A percentile compares a stretch with the other conserved stretches of the same genome.
phyloP scores from a whole-genome alignment of 2,888 invertebrate genomes.

The Neelides folsomi region DNA sequence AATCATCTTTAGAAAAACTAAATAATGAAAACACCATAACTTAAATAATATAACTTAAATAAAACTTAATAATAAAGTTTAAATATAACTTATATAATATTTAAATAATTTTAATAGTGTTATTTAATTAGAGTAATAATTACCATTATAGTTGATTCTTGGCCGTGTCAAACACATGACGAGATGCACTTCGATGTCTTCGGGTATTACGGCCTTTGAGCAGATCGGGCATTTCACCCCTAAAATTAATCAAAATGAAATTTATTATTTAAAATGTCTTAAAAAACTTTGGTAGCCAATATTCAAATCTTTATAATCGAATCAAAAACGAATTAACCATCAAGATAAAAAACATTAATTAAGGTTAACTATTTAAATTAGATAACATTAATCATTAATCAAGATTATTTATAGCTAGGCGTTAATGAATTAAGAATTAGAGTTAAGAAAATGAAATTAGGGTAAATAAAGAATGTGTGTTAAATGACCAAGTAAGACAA shows the following conservation, averaged over 20 bases:
- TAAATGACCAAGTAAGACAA: conserved; percentile 7
- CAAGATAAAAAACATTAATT: neutral
- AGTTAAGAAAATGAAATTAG: too few relatives aligned
- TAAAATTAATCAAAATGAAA: conserved; percentile 43
- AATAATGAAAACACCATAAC: neutral
- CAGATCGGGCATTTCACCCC: conserved; percentile 99
- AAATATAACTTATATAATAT: neutral
- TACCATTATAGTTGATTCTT: conserved; percentile 95
- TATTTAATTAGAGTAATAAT: conserved; percentile 40
- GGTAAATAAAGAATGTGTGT: neutral
- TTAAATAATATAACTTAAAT: neutral
- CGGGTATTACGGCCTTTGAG: conserved; percentile 93
- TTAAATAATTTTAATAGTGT: neutral
- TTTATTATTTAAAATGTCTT: neutral
- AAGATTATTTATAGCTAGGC: too few relatives aligned
- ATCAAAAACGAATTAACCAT: neutral
- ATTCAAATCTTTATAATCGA: conserved; percentile 1
- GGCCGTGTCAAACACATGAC: conserved; percentile 99
- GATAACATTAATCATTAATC: too few relatives aligned
- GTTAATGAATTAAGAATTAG: too few relatives aligned
- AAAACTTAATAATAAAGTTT: neutral
- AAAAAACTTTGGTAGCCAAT: neutral
- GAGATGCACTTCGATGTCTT: conserved; percentile 97
- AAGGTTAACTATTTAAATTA: too few relatives aligned
- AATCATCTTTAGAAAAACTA: neutral